A percentile compares a stretch with the other conserved stretches of the same genome.
phyloP scores from a whole-genome alignment of 2,888 invertebrate species.

The Leptothorax acervorum region DNA sequence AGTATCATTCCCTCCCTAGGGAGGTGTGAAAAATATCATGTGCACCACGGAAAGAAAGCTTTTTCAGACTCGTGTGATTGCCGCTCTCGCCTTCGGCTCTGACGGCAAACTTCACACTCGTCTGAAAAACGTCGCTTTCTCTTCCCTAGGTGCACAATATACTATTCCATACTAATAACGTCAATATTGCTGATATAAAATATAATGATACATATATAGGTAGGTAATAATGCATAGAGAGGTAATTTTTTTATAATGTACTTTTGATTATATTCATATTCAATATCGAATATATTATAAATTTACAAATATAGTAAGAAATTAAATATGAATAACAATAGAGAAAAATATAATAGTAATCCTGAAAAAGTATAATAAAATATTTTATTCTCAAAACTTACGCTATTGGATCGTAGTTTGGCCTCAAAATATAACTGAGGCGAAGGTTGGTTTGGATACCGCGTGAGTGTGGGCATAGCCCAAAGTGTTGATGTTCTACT shows the following conservation, averaged over 20 bases:
- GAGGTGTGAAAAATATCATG: too few relatives aligned
- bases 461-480: slow-evolving; percentile 66
- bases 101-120: too few relatives aligned
- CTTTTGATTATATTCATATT: background rate
- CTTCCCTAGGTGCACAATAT: too few relatives aligned
- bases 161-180: background rate
- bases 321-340: background rate
- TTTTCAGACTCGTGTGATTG: too few relatives aligned
- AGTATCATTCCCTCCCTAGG: too few relatives aligned
- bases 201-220: background rate
- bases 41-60: too few relatives aligned
- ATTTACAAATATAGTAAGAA: background rate
- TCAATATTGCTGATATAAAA: background rate
- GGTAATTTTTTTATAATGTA: background rate
- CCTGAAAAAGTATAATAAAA: background rate
- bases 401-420: slow-evolving; percentile 54
- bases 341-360: background rate
- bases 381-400: slow-evolving; percentile 49
- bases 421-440: slow-evolving; percentile 42
- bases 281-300: background rate
- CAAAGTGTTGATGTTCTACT: slow-evolving; percentile 75
- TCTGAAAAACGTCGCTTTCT: too few relatives aligned
- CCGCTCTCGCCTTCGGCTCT: too few relatives aligned
- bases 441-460: slow-evolving; percentile 53
- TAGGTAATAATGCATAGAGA: background rate